phyloP scores from a whole-genome alignment of 2,888 invertebrate genomes.

The Liposcelis brunnea region DNA sequence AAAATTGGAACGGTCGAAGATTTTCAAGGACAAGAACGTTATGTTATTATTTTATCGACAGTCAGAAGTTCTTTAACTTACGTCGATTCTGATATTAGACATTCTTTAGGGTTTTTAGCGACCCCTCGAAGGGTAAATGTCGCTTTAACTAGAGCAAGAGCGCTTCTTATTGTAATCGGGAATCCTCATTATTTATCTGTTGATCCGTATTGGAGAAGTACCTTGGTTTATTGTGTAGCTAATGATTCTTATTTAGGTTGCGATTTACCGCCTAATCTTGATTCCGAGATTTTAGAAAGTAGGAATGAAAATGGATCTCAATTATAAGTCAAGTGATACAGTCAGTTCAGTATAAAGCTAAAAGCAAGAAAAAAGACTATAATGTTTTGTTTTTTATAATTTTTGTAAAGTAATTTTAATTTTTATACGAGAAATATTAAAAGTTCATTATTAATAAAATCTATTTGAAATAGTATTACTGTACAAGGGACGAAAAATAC shows the following conservation, averaged over 20 bases:
- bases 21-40: slow-evolving; percentile 67
- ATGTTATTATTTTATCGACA: slow-evolving; percentile 55
- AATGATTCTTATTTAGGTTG: slow-evolving; percentile 53
- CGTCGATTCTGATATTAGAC: slow-evolving; percentile 30
- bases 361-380: too few relatives aligned
- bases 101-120: slow-evolving; percentile 53
- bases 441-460: too few relatives aligned
- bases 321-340: too few relatives aligned
- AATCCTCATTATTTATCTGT: slow-evolving; percentile 52
- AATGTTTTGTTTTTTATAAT: too few relatives aligned
- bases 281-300: too few relatives aligned
- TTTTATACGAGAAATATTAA: too few relatives aligned
- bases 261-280: slow-evolving; percentile 30
- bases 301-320: too few relatives aligned
- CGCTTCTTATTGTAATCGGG: slow-evolving; percentile 63
- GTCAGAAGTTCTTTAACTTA: slow-evolving; percentile 31
- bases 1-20: slow-evolving; percentile 72
- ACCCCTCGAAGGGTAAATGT: slow-evolving; percentile 75
- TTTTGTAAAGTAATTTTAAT: too few relatives aligned
- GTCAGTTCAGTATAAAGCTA: too few relatives aligned
- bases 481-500: too few relatives aligned
- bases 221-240: slow-evolving; percentile 42
- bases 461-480: too few relatives aligned
- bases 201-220: slow-evolving; percentile 50
- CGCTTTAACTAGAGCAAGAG: slow-evolving; percentile 67